These are phyloP conservation scores for Teleogryllus oceanicus DNA, from an alignment of 2,888 invertebrate species.

Conservation along the genomic window DNA sequence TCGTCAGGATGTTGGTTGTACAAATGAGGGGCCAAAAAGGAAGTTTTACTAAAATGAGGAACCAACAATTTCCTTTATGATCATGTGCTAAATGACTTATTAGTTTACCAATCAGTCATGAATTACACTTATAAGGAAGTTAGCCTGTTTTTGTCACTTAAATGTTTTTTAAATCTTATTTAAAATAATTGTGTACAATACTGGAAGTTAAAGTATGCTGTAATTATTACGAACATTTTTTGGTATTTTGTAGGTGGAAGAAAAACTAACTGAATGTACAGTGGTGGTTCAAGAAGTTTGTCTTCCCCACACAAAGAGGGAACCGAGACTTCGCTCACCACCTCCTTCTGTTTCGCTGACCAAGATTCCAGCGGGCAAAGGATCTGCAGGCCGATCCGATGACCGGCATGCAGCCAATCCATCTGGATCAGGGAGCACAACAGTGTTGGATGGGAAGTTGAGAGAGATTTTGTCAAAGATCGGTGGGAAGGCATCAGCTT, in stretches of 20 bases:
- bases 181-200: no score
- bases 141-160: no score
- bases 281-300: neutral
- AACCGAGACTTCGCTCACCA: neutral
- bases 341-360: neutral
- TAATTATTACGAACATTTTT: no score
- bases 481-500: constrained; percentile 24
- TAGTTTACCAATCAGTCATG: no score
- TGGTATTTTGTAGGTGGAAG: neutral
- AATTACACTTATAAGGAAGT: no score
- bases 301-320: neutral
- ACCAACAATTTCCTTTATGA: no score
- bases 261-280: neutral
- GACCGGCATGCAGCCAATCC: neutral
- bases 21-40: no score
- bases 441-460: constrained; percentile 26
- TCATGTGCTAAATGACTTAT: no score
- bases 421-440: neutral
- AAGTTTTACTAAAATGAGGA: no score
- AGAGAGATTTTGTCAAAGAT: constrained; percentile 35
- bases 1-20: no score
- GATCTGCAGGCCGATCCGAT: neutral
- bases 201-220: no score
- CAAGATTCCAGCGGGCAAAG: neutral
- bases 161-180: no score